Percentiles rank a stretch among this genome's conserved stretches.
phyloP scores from a whole-genome alignment of 2,888 invertebrate species.

The Nemurella pictetii region DNA sequence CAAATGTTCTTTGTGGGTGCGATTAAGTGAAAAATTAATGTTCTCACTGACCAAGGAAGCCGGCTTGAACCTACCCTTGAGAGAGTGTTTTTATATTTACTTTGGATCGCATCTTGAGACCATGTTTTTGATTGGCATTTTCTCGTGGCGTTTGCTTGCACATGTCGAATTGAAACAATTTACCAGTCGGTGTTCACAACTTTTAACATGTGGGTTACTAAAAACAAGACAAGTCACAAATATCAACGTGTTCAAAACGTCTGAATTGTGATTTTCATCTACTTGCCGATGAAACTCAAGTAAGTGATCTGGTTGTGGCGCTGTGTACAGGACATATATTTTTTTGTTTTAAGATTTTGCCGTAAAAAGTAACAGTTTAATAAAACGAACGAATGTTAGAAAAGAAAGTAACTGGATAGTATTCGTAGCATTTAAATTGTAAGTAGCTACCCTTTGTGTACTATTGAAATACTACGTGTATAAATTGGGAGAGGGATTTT shows the following conservation, averaged over 20 bases:
- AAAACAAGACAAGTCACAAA: too few species aligned
- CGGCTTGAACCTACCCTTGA: not conserved
- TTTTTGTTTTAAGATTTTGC: too few species aligned
- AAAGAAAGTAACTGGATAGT: not conserved
- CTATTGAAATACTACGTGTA: not conserved
- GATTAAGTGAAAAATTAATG: not conserved
- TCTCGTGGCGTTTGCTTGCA: not conserved
- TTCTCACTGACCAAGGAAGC: not conserved
- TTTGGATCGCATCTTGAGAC: not conserved
- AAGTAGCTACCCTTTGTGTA: not conserved
- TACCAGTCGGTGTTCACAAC: not conserved
- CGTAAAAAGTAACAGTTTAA: not conserved
- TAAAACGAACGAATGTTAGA: not conserved
- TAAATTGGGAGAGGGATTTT: conserved; percentile 12
- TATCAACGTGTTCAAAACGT: too few species aligned
- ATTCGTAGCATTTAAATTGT: conserved; percentile 3
- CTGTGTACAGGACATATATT: too few species aligned
- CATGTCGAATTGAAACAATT: not conserved
- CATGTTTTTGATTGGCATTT: not conserved
- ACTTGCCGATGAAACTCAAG: too few species aligned
- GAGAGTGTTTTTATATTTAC: not conserved
- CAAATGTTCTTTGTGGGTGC: not conserved
- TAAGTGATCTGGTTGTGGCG: too few species aligned
- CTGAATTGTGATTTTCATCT: too few species aligned
- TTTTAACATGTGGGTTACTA: too few species aligned